These are phyloP conservation scores for Trichopoda pennipes DNA, from an alignment of 2,888 invertebrate genomes.

Conservation along the genomic window DNA sequence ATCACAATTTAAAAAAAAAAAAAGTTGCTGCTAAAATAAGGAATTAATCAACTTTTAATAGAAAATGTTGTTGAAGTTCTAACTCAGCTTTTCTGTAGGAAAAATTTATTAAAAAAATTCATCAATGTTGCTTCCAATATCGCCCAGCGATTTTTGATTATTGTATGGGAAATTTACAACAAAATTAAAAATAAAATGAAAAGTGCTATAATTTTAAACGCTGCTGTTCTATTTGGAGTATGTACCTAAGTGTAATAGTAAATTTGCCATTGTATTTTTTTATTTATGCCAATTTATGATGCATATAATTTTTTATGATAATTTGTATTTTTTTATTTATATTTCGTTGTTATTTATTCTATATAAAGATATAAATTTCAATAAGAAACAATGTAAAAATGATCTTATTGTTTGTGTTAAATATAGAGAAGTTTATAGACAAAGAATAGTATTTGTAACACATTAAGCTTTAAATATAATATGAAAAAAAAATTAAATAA, in stretches of 20 bases:
- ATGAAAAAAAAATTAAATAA: not conserved
- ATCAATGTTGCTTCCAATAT: too few relatives aligned
- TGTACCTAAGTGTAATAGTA: conserved; percentile 48
- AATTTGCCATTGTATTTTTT: conserved; percentile 51
- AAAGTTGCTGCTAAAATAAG: too few relatives aligned
- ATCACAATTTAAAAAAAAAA: too few relatives aligned
- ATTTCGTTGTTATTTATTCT: conserved; percentile 38
- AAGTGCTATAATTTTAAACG: conserved; percentile 24
- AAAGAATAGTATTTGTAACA: conserved; percentile 39
- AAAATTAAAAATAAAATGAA: too few relatives aligned
- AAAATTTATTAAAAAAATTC: too few relatives aligned
- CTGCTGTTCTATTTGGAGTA: conserved; percentile 25
- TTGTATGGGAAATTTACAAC: too few relatives aligned
- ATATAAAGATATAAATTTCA: conserved; percentile 64
- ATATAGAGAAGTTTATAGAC: conserved; percentile 28
- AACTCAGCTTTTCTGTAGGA: too few relatives aligned
- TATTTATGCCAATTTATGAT: conserved; percentile 65
- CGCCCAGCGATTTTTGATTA: too few relatives aligned
- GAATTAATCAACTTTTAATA: too few relatives aligned
- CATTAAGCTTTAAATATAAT: conserved; percentile 21
- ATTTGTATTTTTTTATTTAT: conserved; percentile 56
- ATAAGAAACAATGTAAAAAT: conserved; percentile 60
- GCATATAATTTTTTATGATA: conserved; percentile 69
- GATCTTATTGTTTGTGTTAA: conserved; percentile 34
- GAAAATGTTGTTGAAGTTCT: too few relatives aligned